Base-by-base conservation (phyloP, 2,888 invertebrate genomes). In the Dicyrtomina minuta region DNA sequence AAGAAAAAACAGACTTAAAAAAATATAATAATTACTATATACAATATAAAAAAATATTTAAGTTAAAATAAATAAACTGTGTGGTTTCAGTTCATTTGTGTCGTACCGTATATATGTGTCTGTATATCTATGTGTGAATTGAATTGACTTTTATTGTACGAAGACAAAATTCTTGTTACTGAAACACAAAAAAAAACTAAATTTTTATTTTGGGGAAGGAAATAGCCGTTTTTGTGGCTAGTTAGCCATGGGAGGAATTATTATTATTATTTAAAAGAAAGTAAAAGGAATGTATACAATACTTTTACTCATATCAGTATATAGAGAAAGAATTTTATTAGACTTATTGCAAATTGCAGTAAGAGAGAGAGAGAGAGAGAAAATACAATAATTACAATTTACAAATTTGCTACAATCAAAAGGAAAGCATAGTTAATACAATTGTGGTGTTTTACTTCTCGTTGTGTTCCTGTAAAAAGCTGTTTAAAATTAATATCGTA, bases 1-100 rank as follows among this genome's bases (percentile, higher is more conserved):
- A 62, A 62, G 62, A 62, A 62, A 62, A 62, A 62, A 66, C 56
- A 62, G 62, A 62, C 62, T 62, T 62, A 44, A 46, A 2, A 41
- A 24, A 56, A n/a, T 44, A 61, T 46, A 59, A 10, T n/a, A 53
- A 55, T 26, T 55, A 55, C 24, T 15, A 22, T 17, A n/a, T 22
- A 17, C 26, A 2, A 53, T 55, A 26, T 20, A 15, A 20, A 26
- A n/a, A 27, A 3, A 56, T 56, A 27, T 41, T 33, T 39, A 59
- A 59, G 17, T 5, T n/a, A 59, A 59, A 17, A 59, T 59, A 59
- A 27, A 39, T 17, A 59, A 59, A 59, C 59, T 33, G 20, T 62
- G 46, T 62, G 46, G 49, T 62, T 62, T 62, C 49, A 44, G 62
- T 62, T 41, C 46, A 61, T 4, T 59, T 43, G 62, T 62, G 62